These are phyloP conservation scores for Turnix velox DNA, from an alignment of 2,113 vertebrate genomes.

Conservation along the genomic window DNA sequence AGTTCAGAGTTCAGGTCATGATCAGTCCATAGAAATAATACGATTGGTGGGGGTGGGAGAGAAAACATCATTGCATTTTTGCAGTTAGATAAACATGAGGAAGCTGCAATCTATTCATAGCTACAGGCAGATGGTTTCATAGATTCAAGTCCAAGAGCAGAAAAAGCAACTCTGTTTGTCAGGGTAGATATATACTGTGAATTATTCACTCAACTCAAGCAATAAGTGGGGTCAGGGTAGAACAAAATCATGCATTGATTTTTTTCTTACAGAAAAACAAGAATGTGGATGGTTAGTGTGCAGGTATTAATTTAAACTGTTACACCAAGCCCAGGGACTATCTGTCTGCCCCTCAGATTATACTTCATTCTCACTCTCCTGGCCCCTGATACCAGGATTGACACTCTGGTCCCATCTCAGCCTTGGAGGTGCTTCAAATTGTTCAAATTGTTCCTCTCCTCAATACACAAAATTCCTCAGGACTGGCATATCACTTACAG, in stretches of 20 bases:
- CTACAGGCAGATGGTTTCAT: constrained; percentile 32
- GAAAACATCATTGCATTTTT: neutral
- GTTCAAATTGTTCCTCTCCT: neutral
- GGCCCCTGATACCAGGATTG: accelerated
- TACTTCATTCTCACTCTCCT: neutral
- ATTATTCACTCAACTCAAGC: constrained; percentile 9
- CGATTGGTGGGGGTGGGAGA: neutral
- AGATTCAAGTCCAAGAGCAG: neutral
- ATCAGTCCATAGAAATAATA: neutral
- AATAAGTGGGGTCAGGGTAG: neutral
- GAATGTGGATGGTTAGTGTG: neutral
- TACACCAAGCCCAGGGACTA: neutral
- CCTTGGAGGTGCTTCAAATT: constrained; percentile 1
- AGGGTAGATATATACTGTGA: neutral
- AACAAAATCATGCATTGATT: neutral
- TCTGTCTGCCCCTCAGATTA: neutral
- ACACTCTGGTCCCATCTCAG: neutral
- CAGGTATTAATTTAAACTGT: neutral
- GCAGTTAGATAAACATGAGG: neutral
- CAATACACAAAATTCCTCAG: neutral
- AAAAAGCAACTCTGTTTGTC: neutral
- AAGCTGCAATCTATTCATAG: constrained; percentile 33
- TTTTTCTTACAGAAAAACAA: neutral
- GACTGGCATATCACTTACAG: neutral
- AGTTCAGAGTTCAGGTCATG: neutral